Conservation (phyloP, 2,888 invertebrate species). For the Tanytarsus gracilentus region DNA sequence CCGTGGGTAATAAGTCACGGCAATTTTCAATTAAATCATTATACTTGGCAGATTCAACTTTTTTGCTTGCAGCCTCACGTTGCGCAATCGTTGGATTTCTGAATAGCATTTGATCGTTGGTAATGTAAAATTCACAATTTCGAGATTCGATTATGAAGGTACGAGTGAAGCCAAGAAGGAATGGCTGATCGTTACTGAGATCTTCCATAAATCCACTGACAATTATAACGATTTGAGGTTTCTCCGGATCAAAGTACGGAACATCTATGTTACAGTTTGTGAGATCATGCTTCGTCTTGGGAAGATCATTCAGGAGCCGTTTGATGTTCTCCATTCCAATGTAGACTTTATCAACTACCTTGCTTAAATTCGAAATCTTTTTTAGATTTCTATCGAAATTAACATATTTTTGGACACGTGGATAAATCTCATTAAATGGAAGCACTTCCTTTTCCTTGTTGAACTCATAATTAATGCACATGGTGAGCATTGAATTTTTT, state of each 20-base stretch:
- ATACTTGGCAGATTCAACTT: neutral
- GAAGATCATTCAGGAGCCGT: neutral
- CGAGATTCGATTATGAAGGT: neutral
- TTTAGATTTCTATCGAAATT: neutral
- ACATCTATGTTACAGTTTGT: slow-evolving; percentile 6
- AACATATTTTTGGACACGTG: neutral
- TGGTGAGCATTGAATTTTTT: neutral
- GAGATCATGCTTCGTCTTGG: neutral
- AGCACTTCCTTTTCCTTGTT: neutral
- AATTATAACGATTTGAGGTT: neutral
- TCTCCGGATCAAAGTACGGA: neutral
- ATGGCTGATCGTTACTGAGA: neutral
- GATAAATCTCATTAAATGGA: neutral
- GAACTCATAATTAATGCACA: neutral
- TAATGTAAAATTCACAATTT: neutral
- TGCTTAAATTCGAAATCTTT: neutral
- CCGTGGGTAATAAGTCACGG: neutral
- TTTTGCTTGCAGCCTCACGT: neutral
- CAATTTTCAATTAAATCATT: neutral
- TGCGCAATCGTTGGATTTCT: neutral
- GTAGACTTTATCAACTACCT: neutral
- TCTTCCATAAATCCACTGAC: neutral
- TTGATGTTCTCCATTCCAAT: neutral
- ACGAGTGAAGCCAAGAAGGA: neutral
- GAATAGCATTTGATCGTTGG: neutral